Evolutionary conservation across 2,797 vertebrate genomes (phyloP).

Genomic region (Liparis tanakae): DNA sequence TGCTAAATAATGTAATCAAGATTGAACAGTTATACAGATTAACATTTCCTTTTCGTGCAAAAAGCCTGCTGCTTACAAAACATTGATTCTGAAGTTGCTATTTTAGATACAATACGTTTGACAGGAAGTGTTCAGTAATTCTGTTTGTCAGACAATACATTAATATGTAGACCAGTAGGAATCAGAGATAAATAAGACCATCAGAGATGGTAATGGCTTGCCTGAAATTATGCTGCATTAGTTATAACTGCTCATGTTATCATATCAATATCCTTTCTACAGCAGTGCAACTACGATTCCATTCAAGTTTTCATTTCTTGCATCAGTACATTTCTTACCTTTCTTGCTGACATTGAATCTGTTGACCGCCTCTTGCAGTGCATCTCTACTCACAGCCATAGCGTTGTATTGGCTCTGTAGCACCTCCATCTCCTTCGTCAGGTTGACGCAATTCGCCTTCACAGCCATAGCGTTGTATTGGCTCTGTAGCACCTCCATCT

Average conservation of each 20-base stretch:
- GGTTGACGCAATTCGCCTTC: conserved; percentile 11
- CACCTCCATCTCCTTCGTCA: conserved; percentile 19
- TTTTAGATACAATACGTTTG: conserved; percentile 8
- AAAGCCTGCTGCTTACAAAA: not conserved
- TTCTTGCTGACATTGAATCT: not conserved
- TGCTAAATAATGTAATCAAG: not conserved
- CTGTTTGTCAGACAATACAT: not conserved
- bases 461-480: conserved; percentile 9
- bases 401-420: conserved; percentile 31
- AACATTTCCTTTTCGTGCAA: not conserved
- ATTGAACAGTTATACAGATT: not conserved
- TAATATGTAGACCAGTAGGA: not conserved
- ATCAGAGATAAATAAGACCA: not conserved
- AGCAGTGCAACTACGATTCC: not conserved
- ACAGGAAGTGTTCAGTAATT: not conserved
- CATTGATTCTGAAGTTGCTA: not conserved
- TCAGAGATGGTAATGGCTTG: not conserved
- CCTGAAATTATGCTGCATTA: not conserved
- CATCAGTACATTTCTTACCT: conserved; percentile 19
- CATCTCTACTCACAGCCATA: conserved; percentile 9
- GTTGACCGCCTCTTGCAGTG: conserved; percentile 19
- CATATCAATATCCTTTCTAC: not conserved
- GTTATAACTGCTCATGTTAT: not conserved
- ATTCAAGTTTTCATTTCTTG: not conserved
- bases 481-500: conserved; percentile 30